A percentile compares a stretch with the other conserved stretches of the same genome.
Conservation (phyloP, 2,113 vertebrate species). For the Notothenia rossii region DNA sequence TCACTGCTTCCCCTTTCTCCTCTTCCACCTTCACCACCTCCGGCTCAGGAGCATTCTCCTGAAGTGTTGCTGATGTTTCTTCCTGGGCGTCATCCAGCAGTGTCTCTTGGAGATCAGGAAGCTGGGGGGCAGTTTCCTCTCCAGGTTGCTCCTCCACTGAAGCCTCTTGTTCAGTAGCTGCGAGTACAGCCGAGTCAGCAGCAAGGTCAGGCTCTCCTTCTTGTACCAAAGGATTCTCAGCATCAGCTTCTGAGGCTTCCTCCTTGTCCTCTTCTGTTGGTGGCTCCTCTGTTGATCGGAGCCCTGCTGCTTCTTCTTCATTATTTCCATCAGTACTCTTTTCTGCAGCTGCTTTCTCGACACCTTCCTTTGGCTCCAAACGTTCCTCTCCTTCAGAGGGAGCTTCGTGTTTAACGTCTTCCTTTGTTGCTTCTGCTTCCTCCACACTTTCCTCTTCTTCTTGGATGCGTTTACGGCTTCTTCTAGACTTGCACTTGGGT, state of each 20-base stretch:
- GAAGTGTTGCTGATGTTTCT: not conserved
- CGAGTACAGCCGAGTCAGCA: not conserved
- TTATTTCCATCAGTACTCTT: not conserved
- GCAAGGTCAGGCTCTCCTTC: not conserved
- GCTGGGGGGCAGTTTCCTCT: not conserved
- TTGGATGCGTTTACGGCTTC: constrained; percentile 8
- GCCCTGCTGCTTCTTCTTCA: not conserved
- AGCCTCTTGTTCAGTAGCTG: not conserved
- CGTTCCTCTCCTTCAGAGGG: too few relatives aligned
- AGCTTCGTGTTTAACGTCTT: too few relatives aligned
- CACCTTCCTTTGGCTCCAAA: not conserved
- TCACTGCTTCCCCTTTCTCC: not conserved
- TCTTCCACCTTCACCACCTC: not conserved
- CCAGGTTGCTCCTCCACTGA: constrained; percentile 6
- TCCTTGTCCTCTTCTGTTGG: not conserved
- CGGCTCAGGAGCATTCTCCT: constrained; percentile 1
- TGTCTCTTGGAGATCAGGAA: constrained; percentile 15
- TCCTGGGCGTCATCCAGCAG: constrained; percentile 5
- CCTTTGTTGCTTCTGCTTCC: not conserved
- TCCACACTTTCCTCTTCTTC: not conserved
- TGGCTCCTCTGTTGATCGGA: not conserved
- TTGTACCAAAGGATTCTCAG: not conserved
- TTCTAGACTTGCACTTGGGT: constrained; percentile 17
- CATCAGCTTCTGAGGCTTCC: not conserved
- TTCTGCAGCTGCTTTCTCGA: not conserved